phyloP scores from a whole-genome alignment of 2,113 vertebrate species.

The Oenanthe melanoleuca region DNA sequence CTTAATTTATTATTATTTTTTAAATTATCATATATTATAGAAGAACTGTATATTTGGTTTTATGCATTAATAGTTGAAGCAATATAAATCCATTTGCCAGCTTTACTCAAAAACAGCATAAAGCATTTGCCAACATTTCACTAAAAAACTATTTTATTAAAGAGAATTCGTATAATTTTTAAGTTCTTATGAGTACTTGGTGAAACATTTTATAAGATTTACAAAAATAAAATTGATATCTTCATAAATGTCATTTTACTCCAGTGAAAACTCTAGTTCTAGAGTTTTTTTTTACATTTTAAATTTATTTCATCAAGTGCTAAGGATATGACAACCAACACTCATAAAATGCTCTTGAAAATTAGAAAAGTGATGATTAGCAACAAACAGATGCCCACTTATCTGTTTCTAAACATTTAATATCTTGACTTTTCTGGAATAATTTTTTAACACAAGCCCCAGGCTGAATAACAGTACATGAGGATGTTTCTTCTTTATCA shows the following conservation, averaged over 20 bases:
- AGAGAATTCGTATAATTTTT: neutral
- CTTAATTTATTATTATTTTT: neutral
- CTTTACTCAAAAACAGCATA: neutral
- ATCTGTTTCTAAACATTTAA: constrained; percentile 12
- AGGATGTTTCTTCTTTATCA: neutral
- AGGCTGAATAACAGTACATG: neutral
- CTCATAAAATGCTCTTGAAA: constrained; percentile 26
- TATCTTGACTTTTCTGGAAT: neutral
- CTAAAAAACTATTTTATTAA: neutral
- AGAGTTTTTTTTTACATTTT: neutral
- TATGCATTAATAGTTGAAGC: neutral
- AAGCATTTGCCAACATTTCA: neutral
- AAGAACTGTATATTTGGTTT: neutral
- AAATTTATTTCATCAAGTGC: constrained; percentile 38
- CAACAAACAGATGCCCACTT: neutral
- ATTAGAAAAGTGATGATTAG: constrained; percentile 9
- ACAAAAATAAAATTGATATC: neutral
- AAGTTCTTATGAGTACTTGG: neutral
- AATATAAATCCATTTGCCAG: neutral
- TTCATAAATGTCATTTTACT: constrained; percentile 16
- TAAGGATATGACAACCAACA: neutral
- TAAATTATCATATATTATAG: neutral
- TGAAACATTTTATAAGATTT: neutral
- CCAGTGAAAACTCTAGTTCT: neutral
- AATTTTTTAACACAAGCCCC: neutral